Conservation (phyloP, 2,888 invertebrate genomes). For the Acrobasis repandana region DNA sequence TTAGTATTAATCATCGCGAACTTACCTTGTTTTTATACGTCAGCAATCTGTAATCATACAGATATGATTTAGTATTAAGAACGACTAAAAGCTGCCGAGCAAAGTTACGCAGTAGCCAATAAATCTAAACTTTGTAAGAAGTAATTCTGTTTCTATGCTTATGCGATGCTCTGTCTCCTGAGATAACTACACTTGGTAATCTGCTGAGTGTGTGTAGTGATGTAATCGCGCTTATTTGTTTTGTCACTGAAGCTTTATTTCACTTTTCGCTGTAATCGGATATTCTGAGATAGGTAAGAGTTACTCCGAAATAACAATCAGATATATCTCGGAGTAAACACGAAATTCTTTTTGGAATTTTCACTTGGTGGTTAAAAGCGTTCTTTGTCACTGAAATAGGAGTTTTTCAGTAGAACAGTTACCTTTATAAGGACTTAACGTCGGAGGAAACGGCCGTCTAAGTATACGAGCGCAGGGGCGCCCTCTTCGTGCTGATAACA, state of each 20-base stretch:
- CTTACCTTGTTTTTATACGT: constrained; percentile 55
- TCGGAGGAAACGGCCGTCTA: constrained; percentile 75
- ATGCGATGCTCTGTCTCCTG: constrained; percentile 66
- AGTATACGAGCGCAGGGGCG: constrained; percentile 75
- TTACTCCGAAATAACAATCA: constrained; percentile 49
- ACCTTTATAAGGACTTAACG: constrained; percentile 79
- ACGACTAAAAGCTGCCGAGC: constrained; percentile 68
- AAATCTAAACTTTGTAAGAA: constrained; percentile 78
- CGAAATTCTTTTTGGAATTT: constrained; percentile 60
- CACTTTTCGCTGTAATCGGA: constrained; percentile 46
- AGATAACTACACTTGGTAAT: constrained; percentile 67
- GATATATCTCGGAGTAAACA: constrained; percentile 54
- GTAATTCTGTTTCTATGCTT: constrained; percentile 73
- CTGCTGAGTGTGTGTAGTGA: constrained; percentile 64
- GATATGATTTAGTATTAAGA: constrained; percentile 75
- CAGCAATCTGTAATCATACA: constrained; percentile 65
- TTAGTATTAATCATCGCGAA: constrained; percentile 27
- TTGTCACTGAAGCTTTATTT: constrained; percentile 51
- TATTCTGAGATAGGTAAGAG: constrained; percentile 53
- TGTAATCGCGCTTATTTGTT: constrained; percentile 61
- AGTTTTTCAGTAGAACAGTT: constrained; percentile 76
- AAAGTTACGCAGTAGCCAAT: constrained; percentile 72
- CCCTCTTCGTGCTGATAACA: constrained; percentile 84
- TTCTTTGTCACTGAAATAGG: constrained; percentile 73
- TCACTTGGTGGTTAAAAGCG: constrained; percentile 68